Evolutionary conservation across 2,113 vertebrate species (phyloP), one percentile per base, ranked within the genome.

Genomic region (Esox niger): DNA sequence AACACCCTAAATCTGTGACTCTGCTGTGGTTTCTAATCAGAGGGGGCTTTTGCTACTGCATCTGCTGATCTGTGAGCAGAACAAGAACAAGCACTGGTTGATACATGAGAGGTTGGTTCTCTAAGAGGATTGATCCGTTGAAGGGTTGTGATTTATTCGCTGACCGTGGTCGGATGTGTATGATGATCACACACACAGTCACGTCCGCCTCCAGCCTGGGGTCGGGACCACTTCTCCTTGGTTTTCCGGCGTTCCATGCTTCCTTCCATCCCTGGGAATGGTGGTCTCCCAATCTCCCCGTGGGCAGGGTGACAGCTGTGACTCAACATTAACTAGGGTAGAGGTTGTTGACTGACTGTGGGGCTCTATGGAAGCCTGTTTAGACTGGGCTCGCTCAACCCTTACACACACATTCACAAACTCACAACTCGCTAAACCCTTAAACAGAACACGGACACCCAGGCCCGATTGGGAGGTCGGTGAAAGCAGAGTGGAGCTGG

Each of bases 401-500:
- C 38, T 43, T 43, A 43, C 38, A 6, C 38, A 17, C 13, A 43
- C 38, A 43, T 1, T 15, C 38, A 43, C 13, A 17, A 10, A 43
- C 38, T 4, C 38, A 43, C 13, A 4, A 26, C 25, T 57, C 55
- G 15, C 11, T 9, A 4, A 31, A 38, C 5, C 6, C 25, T n/a
- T 23, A 63, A 7, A 56, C 21, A 56, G 11, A 27, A 64, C 13
- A 63, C 21, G 26, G 29, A 70, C 61, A 64, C 49, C 20, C 66
- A 66, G 70, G 56, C 3, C 52, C 58, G 57, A 62, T 35, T 35
- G 31, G 25, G 49, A n/a, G n/a, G n/a, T n/a, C n/a, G n/a, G n/a
- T n/a, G n/a, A n/a, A n/a, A n/a, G n/a, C n/a, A n/a, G n/a, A n/a
- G n/a, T n/a, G n/a, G n/a, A n/a, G n/a, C n/a, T n/a, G n/a, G n/a